These are phyloP conservation scores for Sylvilagus bachmani DNA, from an alignment of 2,113 vertebrate genomes.

Conservation along the genomic window DNA sequence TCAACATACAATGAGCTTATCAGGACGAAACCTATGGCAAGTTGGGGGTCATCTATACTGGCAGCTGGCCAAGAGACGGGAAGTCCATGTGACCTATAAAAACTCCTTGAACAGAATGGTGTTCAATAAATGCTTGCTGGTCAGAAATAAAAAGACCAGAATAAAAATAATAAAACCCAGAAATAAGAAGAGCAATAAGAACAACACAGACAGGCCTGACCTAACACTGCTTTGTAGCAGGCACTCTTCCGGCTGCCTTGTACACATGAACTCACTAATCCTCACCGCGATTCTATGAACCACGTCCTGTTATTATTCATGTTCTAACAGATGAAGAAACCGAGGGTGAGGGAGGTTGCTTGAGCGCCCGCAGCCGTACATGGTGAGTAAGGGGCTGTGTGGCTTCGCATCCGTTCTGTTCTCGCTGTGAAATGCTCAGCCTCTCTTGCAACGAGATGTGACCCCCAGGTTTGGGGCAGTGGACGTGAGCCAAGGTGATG, in stretches of 20 bases:
- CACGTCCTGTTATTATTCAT: background rate
- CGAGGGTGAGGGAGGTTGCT: background rate
- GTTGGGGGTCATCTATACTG: background rate
- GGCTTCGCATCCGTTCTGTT: accelerated
- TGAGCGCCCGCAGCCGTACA: background rate
- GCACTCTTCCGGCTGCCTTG: background rate
- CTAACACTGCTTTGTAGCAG: background rate
- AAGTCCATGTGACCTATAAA: background rate
- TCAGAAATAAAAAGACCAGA: background rate
- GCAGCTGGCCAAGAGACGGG: background rate
- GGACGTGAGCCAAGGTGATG: background rate
- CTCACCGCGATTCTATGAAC: background rate
- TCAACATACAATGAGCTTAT: too few relatives aligned
- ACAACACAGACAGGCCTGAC: background rate
- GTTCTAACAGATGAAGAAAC: constrained; percentile 13
- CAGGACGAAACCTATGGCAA: too few relatives aligned
- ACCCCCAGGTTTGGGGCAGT: background rate
- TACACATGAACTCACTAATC: background rate
- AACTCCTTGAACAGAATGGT: background rate
- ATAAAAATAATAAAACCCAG: background rate
- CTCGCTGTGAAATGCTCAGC: background rate
- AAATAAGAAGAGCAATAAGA: background rate
- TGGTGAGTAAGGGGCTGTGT: background rate
- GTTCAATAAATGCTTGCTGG: background rate
- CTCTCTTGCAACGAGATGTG: background rate